These are phyloP conservation scores for Xiphydria camelus DNA, from an alignment of 2,888 invertebrate species.

Conservation along the genomic window DNA sequence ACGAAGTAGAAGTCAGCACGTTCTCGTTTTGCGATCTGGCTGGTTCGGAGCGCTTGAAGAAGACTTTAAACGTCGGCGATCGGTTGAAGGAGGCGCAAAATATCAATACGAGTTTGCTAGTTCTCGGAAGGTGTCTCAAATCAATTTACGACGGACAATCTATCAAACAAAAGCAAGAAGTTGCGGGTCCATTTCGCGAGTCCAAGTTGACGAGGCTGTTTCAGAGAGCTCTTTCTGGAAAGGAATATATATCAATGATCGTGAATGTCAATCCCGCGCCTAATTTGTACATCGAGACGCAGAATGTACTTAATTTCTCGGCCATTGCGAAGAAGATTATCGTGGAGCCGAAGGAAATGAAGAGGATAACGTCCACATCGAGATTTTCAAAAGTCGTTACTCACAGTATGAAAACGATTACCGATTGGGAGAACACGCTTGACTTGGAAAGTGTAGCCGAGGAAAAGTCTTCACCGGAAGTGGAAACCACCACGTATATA, in stretches of 20 bases:
- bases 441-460: conserved; percentile 24
- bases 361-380: conserved; percentile 31
- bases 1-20: conserved; percentile 49
- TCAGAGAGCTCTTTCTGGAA: conserved; percentile 78
- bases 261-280: conserved; percentile 84
- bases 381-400: conserved; percentile 48
- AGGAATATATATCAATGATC: conserved; percentile 78
- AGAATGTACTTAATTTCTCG: conserved; percentile 83
- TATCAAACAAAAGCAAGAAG: conserved; percentile 39
- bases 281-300: conserved; percentile 79
- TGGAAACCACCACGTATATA: conserved; percentile 1
- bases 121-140: conserved; percentile 80
- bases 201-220: conserved; percentile 88
- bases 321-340: conserved; percentile 76
- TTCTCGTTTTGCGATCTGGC: conserved; percentile 85
- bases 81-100: conserved; percentile 85
- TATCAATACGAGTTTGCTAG: conserved; percentile 87
- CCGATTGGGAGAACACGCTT: conserved; percentile 48
- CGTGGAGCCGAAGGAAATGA: conserved; percentile 36
- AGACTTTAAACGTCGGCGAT: conserved; percentile 79
- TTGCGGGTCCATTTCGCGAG: conserved; percentile 70
- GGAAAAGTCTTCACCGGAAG: conserved; percentile 4
- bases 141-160: conserved; percentile 60
- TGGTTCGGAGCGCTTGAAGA: conserved; percentile 84
- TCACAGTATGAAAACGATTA: conserved; percentile 40